Evolutionary conservation across 2,113 vertebrate species (phyloP).

Genomic region (Sylvia atricapilla): DNA sequence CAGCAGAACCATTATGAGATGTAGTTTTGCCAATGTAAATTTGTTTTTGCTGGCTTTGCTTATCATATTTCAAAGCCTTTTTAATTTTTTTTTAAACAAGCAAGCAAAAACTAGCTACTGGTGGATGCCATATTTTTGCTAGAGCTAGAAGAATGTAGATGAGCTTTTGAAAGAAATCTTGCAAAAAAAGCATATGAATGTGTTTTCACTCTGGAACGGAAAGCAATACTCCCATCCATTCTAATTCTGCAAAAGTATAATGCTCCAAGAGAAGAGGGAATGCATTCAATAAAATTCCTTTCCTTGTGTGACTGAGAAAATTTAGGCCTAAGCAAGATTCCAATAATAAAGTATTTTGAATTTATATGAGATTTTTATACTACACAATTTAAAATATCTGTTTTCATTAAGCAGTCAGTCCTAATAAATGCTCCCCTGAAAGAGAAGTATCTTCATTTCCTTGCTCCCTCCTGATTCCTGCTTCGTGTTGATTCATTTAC

Average conservation of each 20-base stretch:
- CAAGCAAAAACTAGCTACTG: not conserved
- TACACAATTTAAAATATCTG: not conserved
- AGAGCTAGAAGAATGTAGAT: not conserved
- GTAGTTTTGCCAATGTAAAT: slow-evolving; percentile 28
- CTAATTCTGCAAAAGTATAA: not conserved
- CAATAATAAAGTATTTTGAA: not conserved
- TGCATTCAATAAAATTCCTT: not conserved
- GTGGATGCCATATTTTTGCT: slow-evolving; percentile 6
- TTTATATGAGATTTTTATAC: not conserved
- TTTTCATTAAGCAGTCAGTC: not conserved
- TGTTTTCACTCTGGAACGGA: not conserved
- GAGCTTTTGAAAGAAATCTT: not conserved
- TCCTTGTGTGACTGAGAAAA: not conserved
- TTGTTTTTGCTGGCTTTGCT: slow-evolving; percentile 20
- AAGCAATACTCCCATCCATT: not conserved
- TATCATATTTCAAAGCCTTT: not conserved
- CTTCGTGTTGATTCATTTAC: not conserved
- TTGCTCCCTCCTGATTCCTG: not conserved
- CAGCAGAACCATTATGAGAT: not conserved
- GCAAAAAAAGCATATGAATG: not conserved
- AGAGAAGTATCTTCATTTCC: not conserved
- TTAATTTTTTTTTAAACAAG: not conserved
- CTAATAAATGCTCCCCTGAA: not conserved
- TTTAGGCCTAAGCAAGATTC: not conserved
- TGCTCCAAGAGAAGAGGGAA: not conserved